These are phyloP conservation scores for Mormyrops boulengeri DNA, from an alignment of 2,797 vertebrate species.

Conservation along the genomic window DNA sequence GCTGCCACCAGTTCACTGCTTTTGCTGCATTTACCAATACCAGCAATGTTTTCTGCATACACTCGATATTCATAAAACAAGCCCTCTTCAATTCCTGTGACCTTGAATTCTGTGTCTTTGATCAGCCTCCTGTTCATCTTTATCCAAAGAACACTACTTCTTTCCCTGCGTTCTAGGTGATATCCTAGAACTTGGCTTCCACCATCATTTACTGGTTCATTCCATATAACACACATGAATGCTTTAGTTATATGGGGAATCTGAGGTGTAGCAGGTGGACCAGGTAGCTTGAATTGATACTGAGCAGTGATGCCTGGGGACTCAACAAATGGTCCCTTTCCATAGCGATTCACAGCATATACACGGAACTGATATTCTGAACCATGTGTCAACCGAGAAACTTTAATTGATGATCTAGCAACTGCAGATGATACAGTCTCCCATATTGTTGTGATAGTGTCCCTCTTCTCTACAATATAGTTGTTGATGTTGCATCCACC, in stretches of 20 bases:
- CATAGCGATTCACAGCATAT: conserved; percentile 93
- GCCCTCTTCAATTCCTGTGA: conserved; percentile 83
- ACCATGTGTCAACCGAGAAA: conserved; percentile 76
- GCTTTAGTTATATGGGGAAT: conserved; percentile 84
- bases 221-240: conserved; percentile 92
- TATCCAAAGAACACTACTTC: conserved; percentile 93
- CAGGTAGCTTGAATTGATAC: conserved; percentile 90
- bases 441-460: conserved; percentile 92
- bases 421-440: conserved; percentile 82
- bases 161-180: conserved; percentile 90
- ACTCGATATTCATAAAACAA: conserved; percentile 90
- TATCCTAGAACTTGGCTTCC: conserved; percentile 88
- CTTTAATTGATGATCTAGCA: conserved; percentile 87
- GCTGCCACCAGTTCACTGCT: conserved; percentile 86
- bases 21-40: conserved; percentile 96
- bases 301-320: conserved; percentile 83
- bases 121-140: conserved; percentile 92
- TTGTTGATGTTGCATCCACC: conserved; percentile 96
- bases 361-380: conserved; percentile 97
- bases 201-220: conserved; percentile 91
- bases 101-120: conserved; percentile 89
- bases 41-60: conserved; percentile 96
- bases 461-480: conserved; percentile 94
- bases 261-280: conserved; percentile 88
- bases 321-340: conserved; percentile 78